These are phyloP conservation scores for Cryptotermes secundus DNA, from an alignment of 1,140 invertebrate genomes.

Conservation along the genomic window DNA sequence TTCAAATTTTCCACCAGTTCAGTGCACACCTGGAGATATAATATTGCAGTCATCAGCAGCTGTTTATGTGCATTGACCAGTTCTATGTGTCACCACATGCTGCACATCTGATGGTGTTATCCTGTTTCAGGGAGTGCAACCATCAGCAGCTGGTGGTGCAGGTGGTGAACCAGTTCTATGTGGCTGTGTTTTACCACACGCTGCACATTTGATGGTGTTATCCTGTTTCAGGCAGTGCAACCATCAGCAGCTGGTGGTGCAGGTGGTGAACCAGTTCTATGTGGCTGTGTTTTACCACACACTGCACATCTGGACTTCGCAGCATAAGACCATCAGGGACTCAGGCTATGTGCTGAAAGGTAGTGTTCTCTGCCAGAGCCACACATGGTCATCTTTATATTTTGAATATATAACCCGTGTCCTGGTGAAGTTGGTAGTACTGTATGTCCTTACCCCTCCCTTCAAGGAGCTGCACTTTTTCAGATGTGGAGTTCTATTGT, in stretches of 20 bases:
- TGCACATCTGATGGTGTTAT: too few species aligned
- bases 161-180: too few species aligned
- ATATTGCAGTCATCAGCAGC: too few species aligned
- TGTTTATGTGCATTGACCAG: too few species aligned
- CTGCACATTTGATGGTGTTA: not conserved
- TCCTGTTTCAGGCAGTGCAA: conserved; percentile 50
- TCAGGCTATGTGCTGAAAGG: conserved; percentile 57
- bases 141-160: too few species aligned
- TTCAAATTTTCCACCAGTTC: too few species aligned
- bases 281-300: conserved; percentile 50
- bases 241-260: conserved; percentile 47
- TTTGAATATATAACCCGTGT: not conserved
- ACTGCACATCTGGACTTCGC: conserved; percentile 52
- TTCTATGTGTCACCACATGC: too few species aligned
- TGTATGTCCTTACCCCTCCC: not conserved
- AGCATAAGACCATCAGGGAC: conserved; percentile 55
- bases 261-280: conserved; percentile 55
- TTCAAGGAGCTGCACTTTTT: not conserved
- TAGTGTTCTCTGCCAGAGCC: conserved; percentile 41
- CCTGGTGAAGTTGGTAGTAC: not conserved
- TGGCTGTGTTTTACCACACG: conserved; percentile 45
- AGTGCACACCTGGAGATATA: too few species aligned
- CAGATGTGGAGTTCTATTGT: conserved; percentile 41
- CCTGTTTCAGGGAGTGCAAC: conserved; percentile 46
- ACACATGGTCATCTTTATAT: not conserved